Conservation (phyloP, 2,888 invertebrate genomes). For the Leptothorax acervorum region DNA sequence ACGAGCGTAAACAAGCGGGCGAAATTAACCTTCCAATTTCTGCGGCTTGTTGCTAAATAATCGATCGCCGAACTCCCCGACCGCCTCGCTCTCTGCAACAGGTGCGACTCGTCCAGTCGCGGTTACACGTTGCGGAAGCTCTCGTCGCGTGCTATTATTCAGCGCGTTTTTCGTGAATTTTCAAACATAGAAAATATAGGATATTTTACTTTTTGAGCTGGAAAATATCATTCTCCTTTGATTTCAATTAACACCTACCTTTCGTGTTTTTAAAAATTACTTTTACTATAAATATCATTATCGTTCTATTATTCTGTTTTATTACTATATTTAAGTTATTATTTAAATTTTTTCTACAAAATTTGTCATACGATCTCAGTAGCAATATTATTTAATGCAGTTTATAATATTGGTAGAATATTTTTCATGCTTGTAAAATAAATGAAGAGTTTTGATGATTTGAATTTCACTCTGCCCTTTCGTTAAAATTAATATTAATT, state of each 20-base stretch:
- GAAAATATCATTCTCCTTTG: neutral
- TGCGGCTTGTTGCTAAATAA: conserved; percentile 83
- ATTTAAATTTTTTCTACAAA: neutral
- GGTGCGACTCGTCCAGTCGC: conserved; percentile 76
- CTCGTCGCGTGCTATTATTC: neutral
- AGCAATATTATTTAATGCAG: neutral
- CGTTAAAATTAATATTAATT: conserved; percentile 22
- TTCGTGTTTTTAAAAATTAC: neutral
- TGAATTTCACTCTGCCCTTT: neutral
- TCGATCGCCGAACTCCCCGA: conserved; percentile 80
- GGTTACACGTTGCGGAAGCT: conserved; percentile 74
- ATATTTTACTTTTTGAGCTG: neutral
- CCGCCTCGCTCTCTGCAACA: conserved; percentile 77
- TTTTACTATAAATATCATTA: neutral
- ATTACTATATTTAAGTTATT: neutral
- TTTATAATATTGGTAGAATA: neutral
- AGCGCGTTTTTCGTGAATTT: neutral
- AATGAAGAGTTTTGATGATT: neutral
- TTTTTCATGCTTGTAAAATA: neutral
- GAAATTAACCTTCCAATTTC: conserved; percentile 83
- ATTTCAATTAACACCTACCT: neutral
- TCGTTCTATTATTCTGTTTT: neutral
- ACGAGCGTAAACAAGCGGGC: conserved; percentile 80
- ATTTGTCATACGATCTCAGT: neutral
- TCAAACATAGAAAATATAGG: neutral